Evolutionary conservation across 2,113 vertebrate species (phyloP).

Genomic region (Coturnix japonica): DNA sequence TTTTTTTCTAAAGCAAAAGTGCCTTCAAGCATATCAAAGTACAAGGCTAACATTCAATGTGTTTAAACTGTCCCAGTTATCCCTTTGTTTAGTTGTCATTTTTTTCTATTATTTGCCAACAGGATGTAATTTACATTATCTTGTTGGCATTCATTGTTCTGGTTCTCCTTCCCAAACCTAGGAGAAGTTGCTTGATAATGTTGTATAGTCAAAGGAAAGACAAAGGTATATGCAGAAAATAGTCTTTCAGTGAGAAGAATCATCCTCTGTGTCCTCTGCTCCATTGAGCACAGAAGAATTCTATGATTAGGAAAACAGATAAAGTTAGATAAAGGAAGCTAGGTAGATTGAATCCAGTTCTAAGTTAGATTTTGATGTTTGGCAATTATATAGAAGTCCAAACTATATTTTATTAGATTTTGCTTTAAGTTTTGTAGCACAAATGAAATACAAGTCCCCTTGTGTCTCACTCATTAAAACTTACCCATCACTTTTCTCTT

Average conservation of each 20-base stretch:
- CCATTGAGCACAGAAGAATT: rapidly evolving
- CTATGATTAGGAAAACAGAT: not conserved
- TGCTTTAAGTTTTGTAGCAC: not conserved
- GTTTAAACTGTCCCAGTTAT: not conserved
- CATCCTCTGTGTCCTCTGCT: not conserved
- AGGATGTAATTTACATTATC: not conserved
- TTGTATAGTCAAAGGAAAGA: not conserved
- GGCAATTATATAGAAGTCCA: not conserved
- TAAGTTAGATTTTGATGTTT: not conserved
- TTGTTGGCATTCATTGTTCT: not conserved
- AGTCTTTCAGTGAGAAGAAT: not conserved
- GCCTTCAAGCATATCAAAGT: not conserved
- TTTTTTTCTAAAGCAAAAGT: not conserved
- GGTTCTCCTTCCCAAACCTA: not conserved
- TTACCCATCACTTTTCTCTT: not conserved
- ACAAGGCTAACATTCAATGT: too few species aligned
- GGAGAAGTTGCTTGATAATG: not conserved
- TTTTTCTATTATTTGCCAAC: not conserved
- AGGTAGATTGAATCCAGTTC: not conserved
- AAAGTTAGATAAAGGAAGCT: not conserved
- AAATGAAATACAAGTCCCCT: not conserved
- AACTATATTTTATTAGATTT: not conserved
- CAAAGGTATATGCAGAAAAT: not conserved
- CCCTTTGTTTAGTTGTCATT: not conserved
- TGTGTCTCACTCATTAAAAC: not conserved